Evolutionary conservation across 2,113 vertebrate genomes (phyloP).

Genomic region (Cochlearius cochlearius): DNA sequence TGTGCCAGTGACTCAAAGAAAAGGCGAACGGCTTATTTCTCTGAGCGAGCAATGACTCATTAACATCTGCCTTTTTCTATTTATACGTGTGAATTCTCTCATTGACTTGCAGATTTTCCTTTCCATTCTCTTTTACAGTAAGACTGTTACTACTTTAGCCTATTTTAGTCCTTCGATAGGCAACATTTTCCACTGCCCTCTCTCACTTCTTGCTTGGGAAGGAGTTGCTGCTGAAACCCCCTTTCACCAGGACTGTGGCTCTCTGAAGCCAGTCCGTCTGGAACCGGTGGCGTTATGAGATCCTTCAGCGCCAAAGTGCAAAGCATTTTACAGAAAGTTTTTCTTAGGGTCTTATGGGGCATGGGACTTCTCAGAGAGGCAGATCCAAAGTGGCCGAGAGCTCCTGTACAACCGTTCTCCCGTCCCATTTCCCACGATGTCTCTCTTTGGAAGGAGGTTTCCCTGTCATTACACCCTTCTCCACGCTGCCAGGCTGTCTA

Average conservation of each 20-base stretch:
- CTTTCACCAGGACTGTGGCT: neutral
- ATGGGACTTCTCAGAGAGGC: neutral
- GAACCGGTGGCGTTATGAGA: neutral
- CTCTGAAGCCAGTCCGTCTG: neutral
- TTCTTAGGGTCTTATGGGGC: neutral
- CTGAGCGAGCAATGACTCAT: neutral
- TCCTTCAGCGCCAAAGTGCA: neutral
- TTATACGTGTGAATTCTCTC: slow-evolving; percentile 24
- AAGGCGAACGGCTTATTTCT: slow-evolving; percentile 22
- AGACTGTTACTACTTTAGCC: neutral
- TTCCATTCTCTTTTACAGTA: slow-evolving; percentile 33
- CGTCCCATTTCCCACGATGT: neutral
- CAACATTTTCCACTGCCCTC: slow-evolving; percentile 27
- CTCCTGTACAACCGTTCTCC: neutral
- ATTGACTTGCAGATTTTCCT: slow-evolving; percentile 39
- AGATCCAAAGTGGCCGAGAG: neutral
- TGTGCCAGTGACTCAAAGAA: neutral
- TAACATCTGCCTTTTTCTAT: slow-evolving; percentile 45
- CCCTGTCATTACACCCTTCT: neutral
- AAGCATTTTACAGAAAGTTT: neutral
- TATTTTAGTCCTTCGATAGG: neutral
- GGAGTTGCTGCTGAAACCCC: neutral
- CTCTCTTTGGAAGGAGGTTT: neutral
- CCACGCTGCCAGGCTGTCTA: neutral
- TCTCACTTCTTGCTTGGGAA: neutral